A percentile compares a stretch with the other conserved stretches of the same genome.
Evolutionary conservation across 2,113 vertebrate species (phyloP).

Genomic region (Corvus hawaiiensis): DNA sequence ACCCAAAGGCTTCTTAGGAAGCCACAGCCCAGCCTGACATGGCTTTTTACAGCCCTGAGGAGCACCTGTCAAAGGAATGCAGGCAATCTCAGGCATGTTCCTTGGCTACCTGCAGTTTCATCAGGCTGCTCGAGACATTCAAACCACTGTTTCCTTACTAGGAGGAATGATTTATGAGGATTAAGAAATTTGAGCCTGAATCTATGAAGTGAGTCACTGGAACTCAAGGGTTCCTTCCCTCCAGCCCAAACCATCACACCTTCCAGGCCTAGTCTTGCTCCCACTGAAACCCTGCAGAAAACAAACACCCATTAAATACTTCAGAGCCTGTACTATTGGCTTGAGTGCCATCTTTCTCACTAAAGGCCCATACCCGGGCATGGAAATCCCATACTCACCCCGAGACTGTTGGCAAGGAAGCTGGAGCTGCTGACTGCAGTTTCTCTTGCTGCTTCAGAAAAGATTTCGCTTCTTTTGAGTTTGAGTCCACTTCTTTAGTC

Average conservation of each 20-base stretch:
- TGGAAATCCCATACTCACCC: conserved; percentile 65
- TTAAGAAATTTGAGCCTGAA: neutral
- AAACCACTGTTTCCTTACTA: neutral
- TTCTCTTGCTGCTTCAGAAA: conserved; percentile 83
- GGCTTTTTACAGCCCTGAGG: neutral
- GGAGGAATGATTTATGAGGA: neutral
- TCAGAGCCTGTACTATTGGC: neutral
- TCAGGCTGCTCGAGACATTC: neutral
- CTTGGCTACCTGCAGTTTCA: neutral
- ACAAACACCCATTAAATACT: neutral
- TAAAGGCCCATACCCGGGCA: neutral
- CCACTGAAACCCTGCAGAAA: neutral
- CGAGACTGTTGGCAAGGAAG: conserved; percentile 54
- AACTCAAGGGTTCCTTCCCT: neutral
- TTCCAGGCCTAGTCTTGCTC: neutral
- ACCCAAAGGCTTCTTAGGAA: neutral
- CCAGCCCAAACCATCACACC: neutral
- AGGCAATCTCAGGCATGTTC: neutral
- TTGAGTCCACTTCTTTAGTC: conserved; percentile 86
- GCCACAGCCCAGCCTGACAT: neutral
- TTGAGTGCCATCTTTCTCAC: neutral
- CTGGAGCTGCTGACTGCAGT: neutral
- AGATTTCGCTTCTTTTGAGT: conserved; percentile 87
- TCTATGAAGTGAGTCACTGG: neutral
- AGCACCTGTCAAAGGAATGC: neutral